Evolutionary conservation across 2,888 invertebrate species (phyloP).

Genomic region (Chymomyza amoena): DNA sequence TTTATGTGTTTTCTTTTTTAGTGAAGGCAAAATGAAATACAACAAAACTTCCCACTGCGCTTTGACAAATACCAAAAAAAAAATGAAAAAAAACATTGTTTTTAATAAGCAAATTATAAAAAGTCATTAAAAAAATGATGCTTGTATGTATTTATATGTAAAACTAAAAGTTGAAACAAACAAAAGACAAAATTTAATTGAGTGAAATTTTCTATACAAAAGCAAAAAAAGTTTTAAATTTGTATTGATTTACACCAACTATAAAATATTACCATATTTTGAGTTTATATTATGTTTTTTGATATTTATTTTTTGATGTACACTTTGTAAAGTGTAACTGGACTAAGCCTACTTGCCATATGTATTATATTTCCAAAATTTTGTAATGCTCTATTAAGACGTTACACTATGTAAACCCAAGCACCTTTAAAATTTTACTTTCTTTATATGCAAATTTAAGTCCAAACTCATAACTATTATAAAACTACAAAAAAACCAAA

Average conservation of each 20-base stretch:
- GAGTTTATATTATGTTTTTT: no score
- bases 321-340: neutral
- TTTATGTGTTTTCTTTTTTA: slow-evolving; percentile 60
- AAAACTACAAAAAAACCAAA: slow-evolving; percentile 7
- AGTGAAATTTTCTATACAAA: slow-evolving; percentile 10
- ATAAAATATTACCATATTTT: neutral
- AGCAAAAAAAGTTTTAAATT: slow-evolving; percentile 25
- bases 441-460: slow-evolving; percentile 16
- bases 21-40: slow-evolving; percentile 75
- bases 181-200: slow-evolving; percentile 10
- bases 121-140: slow-evolving; percentile 49
- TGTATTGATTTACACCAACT: slow-evolving; percentile 1
- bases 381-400: neutral
- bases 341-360: neutral
- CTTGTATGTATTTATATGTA: slow-evolving; percentile 45
- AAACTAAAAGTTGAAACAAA: slow-evolving; percentile 40
- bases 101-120: slow-evolving; percentile 7
- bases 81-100: slow-evolving; percentile 26
- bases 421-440: slow-evolving; percentile 16
- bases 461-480: slow-evolving; percentile 18
- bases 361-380: slow-evolving; percentile 26
- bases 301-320: neutral
- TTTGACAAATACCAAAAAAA: slow-evolving; percentile 72
- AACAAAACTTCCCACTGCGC: slow-evolving; percentile 79
- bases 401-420: neutral